Evolutionary conservation across 2,113 vertebrate species (phyloP), one percentile per base, ranked within the genome.

Genomic region (Periophthalmodon schlosseri): DNA sequence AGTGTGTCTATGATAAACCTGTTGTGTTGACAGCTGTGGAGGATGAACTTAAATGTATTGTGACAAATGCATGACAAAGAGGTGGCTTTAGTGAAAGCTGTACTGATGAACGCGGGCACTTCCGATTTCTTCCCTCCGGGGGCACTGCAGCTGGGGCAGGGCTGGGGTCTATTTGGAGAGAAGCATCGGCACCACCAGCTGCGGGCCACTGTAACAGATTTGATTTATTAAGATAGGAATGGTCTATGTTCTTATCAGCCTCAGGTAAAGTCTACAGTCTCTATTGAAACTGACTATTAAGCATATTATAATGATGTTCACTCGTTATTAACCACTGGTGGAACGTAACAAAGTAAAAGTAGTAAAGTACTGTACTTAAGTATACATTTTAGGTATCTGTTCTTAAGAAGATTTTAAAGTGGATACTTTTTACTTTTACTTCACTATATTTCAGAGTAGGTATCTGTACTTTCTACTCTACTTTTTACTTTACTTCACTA

Each of bases 61-160:
- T 80, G 87, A 84, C 82, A 84, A 90, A 88, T 64, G 72, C 83
- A 84, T 82, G 83, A 91, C 85, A 90, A 91, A 91, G 28, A 34
- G 77, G 39, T 33, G 75, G 80, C 76, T 79, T 88, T 80, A 81
- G 84, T 93, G 91, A 94, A 92, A 93, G 92, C 88, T 79, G 91
- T 89, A 90, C 87, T 91, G 92, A 93, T 94, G 85, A 88, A 79
- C 86, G 81, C 77, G 78, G 88, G 78, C 81, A 75, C 83, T 88
- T 88, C 39, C 60, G 72, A 84, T 86, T 83, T 78, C 58, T 70
- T 82, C 85, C 88, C 60, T 34, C 68, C 76, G 65, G 76, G 84
- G 74, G 58, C 72, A 6, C 72, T 73, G 77, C 84, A 28, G 67
- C 69, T 71, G 50, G 63, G 36, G 20, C 36, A 47, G 16, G 75